Percentiles rank a stretch among this genome's conserved stretches.
phyloP scores from a whole-genome alignment of 2,888 invertebrate genomes.

The Plagiodera versicolora region DNA sequence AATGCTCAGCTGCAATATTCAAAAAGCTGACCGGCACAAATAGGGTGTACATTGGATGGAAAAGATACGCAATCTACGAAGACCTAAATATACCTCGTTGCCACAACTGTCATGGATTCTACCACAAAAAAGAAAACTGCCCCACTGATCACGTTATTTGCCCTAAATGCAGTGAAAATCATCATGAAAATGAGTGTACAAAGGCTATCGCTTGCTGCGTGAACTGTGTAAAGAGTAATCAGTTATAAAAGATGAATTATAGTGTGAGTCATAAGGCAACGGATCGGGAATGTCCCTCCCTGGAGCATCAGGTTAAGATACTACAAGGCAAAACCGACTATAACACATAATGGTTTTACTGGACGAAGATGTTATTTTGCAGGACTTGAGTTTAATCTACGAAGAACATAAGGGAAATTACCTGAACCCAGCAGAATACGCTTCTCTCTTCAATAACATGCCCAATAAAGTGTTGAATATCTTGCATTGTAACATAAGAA shows the following conservation, averaged over 20 bases:
- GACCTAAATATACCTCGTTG: slow-evolving; percentile 5
- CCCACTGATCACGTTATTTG: slow-evolving; percentile 7
- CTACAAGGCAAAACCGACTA: not conserved
- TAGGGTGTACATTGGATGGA: no score
- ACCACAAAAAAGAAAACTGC: slow-evolving; percentile 10
- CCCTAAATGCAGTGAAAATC: slow-evolving; percentile 9
- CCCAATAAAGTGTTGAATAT: no score
- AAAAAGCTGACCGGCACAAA: slow-evolving; percentile 1
- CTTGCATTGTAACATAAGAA: no score
- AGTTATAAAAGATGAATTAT: slow-evolving; percentile 5
- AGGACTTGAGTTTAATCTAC: no score
- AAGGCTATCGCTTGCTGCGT: slow-evolving; percentile 1
- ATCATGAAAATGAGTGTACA: slow-evolving; percentile 7
- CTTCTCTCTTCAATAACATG: no score
- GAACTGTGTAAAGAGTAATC: slow-evolving; percentile 10
- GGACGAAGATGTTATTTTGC: no score
- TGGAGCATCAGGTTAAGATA: slow-evolving; percentile 1
- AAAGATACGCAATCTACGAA: no score
- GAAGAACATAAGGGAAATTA: no score
- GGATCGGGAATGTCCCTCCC: no score
- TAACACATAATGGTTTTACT: no score
- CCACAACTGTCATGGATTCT: slow-evolving; percentile 6
- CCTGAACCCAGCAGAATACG: no score
- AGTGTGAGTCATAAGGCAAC: slow-evolving; percentile 2
- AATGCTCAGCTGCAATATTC: not conserved